A percentile compares a stretch with the other conserved stretches of the same genome.
Conservation (phyloP, 2,888 invertebrate species). For the Parnassius smintheus region DNA sequence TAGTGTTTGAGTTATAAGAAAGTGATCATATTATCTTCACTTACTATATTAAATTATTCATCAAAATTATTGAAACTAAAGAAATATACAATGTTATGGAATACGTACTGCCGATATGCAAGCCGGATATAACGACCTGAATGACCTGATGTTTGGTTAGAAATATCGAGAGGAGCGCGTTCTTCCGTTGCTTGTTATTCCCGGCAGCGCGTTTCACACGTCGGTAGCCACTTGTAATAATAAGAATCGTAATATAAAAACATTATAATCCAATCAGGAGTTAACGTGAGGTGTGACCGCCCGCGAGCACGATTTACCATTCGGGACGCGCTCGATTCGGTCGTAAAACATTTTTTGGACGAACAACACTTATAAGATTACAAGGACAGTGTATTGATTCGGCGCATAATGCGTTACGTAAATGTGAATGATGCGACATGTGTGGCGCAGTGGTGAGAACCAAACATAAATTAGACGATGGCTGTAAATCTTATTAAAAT, state of each 20-base stretch:
- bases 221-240: conserved; percentile 68
- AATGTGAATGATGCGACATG: conserved; percentile 31
- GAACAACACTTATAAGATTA: conserved; percentile 61
- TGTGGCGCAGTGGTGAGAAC: conserved; percentile 28
- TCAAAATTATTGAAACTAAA: no score
- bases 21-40: no score
- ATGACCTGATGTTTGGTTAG: conserved; percentile 30
- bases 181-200: conserved; percentile 45
- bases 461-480: conserved; percentile 19
- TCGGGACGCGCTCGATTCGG: conserved; percentile 56
- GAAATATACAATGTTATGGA: neutral
- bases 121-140: conserved; percentile 36
- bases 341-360: conserved; percentile 75
- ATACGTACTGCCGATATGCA: conserved; percentile 19
- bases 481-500: conserved; percentile 15
- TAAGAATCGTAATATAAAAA: conserved; percentile 79
- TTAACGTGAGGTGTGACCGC: conserved; percentile 71
- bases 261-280: conserved; percentile 79
- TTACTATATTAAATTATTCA: no score
- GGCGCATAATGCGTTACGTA: conserved; percentile 30
- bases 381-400: conserved; percentile 46
- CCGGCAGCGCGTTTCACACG: conserved; percentile 64
- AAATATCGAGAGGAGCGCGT: conserved; percentile 5
- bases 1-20: no score
- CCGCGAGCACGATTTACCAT: conserved; percentile 69